These are phyloP conservation scores for Sphinx pinastri DNA, from an alignment of 2,888 invertebrate species.

Conservation along the genomic window DNA sequence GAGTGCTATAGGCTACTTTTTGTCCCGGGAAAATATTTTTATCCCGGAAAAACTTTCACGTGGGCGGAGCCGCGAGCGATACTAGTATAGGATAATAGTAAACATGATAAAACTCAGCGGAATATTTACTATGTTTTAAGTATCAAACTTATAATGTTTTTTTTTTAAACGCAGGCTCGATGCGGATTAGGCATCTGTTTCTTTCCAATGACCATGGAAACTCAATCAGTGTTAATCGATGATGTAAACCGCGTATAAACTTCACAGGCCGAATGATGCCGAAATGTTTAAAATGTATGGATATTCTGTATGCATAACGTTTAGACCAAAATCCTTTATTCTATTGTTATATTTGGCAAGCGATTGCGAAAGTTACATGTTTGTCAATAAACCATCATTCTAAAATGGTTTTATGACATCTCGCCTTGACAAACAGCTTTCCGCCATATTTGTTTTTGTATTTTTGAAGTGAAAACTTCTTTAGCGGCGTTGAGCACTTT, in stretches of 20 bases:
- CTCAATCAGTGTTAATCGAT: constrained; percentile 11
- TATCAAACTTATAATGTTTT: neutral
- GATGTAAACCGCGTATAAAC: neutral
- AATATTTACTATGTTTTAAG: too few species aligned
- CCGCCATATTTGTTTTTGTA: constrained; percentile 7
- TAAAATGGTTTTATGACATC: neutral
- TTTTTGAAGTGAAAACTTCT: too few species aligned
- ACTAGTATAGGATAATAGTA: neutral
- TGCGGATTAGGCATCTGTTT: neutral
- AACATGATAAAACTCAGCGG: neutral
- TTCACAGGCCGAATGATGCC: neutral
- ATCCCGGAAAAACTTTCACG: too few species aligned
- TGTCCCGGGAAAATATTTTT: too few species aligned
- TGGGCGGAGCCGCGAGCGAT: too few species aligned
- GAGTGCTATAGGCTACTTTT: too few species aligned
- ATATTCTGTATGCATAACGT: neutral
- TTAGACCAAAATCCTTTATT: neutral
- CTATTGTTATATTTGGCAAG: neutral
- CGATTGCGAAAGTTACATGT: neutral
- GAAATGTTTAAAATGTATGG: neutral
- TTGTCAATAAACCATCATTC: neutral
- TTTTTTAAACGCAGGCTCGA: neutral
- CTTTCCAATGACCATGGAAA: neutral
- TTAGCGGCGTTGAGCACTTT: too few species aligned
- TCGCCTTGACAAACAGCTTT: neutral